Percentiles rank a stretch among this genome's conserved stretches.
Conservation (phyloP, 2,888 invertebrate species). For the Eulithis testata region DNA sequence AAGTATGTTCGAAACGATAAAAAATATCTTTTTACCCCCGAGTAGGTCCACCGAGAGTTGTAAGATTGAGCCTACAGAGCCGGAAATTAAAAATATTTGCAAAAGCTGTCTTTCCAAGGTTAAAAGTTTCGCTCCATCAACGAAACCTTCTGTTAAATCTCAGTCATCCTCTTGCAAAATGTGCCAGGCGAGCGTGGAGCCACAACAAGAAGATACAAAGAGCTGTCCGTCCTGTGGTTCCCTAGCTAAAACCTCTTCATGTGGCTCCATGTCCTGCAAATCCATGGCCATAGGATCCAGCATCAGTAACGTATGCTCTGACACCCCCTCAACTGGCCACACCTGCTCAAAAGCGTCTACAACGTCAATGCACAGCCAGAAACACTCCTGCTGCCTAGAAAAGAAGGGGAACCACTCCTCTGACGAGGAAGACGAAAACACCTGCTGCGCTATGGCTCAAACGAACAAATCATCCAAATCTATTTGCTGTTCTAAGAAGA, state of each 20-base stretch:
- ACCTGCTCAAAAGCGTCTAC: neutral
- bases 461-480: constrained; percentile 19
- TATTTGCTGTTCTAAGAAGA: constrained; percentile 24
- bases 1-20: constrained; percentile 21
- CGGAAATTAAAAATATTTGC: constrained; percentile 25
- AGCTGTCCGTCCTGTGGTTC: constrained; percentile 22
- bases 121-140: constrained; percentile 5
- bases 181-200: constrained; percentile 20
- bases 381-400: constrained; percentile 14
- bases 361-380: constrained; percentile 14
- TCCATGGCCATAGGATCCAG: constrained; percentile 26
- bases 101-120: constrained; percentile 27
- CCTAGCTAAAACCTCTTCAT: constrained; percentile 2
- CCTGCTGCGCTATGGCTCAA: constrained; percentile 12
- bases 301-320: constrained; percentile 3
- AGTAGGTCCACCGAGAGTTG: constrained; percentile 5
- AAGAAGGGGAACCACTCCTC: constrained; percentile 12
- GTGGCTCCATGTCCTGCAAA: constrained; percentile 21
- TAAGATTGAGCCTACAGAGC: constrained; percentile 7
- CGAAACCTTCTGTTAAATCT: constrained; percentile 4
- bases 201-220: constrained; percentile 10
- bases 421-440: constrained; percentile 6
- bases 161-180: constrained; percentile 23
- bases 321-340: neutral
- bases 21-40: constrained; percentile 26